Percentiles rank a stretch among this genome's conserved stretches.
Conservation (phyloP, 2,888 invertebrate species). For the Drosophila sordidula region DNA sequence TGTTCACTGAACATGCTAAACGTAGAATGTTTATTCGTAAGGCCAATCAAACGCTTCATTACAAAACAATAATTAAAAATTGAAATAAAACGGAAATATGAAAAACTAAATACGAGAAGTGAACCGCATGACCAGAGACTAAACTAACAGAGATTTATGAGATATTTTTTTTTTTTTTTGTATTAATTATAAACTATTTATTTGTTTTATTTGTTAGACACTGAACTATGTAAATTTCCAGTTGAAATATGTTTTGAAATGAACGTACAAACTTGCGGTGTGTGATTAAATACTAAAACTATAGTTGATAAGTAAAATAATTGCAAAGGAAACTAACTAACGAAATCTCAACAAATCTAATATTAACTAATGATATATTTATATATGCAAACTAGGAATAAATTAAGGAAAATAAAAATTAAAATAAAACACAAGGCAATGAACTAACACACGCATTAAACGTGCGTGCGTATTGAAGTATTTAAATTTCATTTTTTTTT, state of each 20-base stretch:
- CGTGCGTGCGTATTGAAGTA: constrained; percentile 29
- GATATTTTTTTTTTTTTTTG: constrained; percentile 11
- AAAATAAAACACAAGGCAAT: constrained; percentile 44
- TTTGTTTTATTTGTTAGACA: constrained; percentile 53
- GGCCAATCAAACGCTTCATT: constrained; percentile 71
- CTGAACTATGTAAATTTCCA: constrained; percentile 60
- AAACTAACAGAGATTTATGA: constrained; percentile 64
- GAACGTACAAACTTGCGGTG: constrained; percentile 57
- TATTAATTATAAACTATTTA: constrained; percentile 32
- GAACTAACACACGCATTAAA: constrained; percentile 40
- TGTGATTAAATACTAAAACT: constrained; percentile 67
- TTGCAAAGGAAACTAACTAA: constrained; percentile 54
- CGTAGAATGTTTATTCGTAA: constrained; percentile 61
- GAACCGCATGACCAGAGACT: constrained; percentile 73
- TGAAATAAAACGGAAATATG: constrained; percentile 20
- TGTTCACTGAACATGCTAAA: constrained; percentile 73
- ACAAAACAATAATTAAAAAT: constrained; percentile 54
- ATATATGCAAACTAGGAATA: constrained; percentile 60
- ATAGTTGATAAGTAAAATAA: constrained; percentile 47
- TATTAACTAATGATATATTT: constrained; percentile 28
- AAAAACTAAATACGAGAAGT: constrained; percentile 14
- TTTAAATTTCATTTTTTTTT: constrained; percentile 3
- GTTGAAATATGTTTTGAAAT: constrained; percentile 50
- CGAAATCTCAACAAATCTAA: constrained; percentile 34
- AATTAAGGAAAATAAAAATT: constrained; percentile 39